Evolutionary conservation across 2,113 vertebrate genomes (phyloP).

Genomic region (Spilogale gracilis): DNA sequence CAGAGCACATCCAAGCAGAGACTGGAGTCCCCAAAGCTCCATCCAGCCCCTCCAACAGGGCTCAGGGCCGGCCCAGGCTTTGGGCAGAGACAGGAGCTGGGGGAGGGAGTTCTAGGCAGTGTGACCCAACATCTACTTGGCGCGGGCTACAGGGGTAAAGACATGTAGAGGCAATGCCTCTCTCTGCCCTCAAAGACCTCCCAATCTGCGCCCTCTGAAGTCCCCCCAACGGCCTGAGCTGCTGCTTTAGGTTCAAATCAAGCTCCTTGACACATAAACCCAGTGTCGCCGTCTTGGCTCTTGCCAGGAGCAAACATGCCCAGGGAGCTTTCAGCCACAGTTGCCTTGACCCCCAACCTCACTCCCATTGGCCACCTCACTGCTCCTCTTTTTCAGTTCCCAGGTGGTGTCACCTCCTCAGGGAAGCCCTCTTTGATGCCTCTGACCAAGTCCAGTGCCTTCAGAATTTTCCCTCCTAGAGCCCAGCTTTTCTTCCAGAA

Average conservation of each 20-base stretch:
- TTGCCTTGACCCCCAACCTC: neutral
- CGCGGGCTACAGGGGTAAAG: accelerated
- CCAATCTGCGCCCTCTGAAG: neutral
- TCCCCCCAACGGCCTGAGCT: neutral
- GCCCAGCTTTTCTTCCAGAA: neutral
- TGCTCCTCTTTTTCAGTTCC: neutral
- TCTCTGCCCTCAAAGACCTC: neutral
- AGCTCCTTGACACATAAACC: neutral
- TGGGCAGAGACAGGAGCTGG: neutral
- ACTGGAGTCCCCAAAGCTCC: neutral
- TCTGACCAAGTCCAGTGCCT: neutral
- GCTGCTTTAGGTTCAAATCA: neutral
- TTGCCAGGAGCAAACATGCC: neutral
- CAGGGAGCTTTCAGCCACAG: accelerated
- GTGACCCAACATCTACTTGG: neutral
- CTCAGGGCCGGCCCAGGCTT: accelerated
- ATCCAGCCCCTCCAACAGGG: neutral
- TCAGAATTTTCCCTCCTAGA: neutral
- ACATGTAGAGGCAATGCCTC: neutral
- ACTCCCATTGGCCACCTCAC: neutral
- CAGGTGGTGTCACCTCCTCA: neutral
- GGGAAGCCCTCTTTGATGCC: neutral
- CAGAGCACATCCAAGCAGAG: neutral
- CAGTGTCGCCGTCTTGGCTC: neutral
- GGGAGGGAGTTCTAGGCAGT: neutral